These are phyloP conservation scores for Micoletzkya japonica DNA, from an alignment of 2,888 invertebrate genomes.

Conservation along the genomic window DNA sequence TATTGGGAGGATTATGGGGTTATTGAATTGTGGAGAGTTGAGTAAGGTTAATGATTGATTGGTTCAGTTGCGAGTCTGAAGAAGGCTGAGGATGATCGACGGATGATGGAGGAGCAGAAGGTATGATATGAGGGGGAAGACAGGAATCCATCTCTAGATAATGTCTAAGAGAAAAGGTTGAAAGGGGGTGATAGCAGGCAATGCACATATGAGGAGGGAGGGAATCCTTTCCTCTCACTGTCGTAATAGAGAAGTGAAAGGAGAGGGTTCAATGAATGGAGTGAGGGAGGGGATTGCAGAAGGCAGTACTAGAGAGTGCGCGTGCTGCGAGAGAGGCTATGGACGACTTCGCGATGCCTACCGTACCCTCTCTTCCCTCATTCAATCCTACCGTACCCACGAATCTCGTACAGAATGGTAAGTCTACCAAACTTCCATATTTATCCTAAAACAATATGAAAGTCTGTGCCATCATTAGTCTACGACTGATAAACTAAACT, in stretches of 20 bases:
- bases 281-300: neutral
- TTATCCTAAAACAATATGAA: neutral
- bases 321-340: slow-evolving; percentile 39
- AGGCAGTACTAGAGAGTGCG: slow-evolving; percentile 25
- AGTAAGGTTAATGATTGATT: no score
- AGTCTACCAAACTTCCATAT: neutral
- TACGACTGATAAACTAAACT: no score
- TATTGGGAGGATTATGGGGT: no score
- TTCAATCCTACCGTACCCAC: slow-evolving; percentile 4
- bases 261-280: neutral
- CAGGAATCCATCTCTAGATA: no score
- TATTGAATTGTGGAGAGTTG: no score
- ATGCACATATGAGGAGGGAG: no score
- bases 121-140: no score
- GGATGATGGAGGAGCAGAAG: neutral
- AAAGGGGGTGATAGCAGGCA: no score
- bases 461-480: no score
- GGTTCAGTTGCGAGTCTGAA: neutral
- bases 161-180: no score
- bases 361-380: slow-evolving; percentile 15
- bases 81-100: neutral
- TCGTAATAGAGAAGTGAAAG: neutral
- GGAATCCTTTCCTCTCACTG: no score
- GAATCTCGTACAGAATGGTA: neutral
- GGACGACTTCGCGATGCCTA: slow-evolving; percentile 37